Evolutionary conservation across 2,888 invertebrate species (phyloP).

Genomic region (Mesorhabditis sp.): DNA sequence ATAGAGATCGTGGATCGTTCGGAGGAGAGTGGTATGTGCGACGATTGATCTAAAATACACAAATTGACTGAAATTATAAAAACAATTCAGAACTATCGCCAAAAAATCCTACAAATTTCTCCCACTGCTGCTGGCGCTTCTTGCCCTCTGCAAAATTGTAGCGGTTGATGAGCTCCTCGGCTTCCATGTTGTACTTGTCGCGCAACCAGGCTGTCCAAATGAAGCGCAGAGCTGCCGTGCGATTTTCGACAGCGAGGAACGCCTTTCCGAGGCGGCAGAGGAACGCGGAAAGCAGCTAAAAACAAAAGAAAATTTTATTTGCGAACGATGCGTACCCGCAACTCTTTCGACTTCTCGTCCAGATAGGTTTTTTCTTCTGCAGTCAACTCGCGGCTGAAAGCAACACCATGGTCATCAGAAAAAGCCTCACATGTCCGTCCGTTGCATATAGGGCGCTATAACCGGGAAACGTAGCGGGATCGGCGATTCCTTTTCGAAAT

Average conservation of each 20-base stretch:
- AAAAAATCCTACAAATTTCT: neutral
- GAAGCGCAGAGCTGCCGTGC: constrained; percentile 7
- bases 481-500: neutral
- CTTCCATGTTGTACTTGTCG: constrained; percentile 8
- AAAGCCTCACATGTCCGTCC: neutral
- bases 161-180: constrained; percentile 6
- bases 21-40: neutral
- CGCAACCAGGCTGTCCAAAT: constrained; percentile 2
- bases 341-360: constrained; percentile 1
- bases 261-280: constrained; percentile 9
- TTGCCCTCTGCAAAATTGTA: constrained; percentile 7
- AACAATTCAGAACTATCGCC: neutral
- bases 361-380: neutral
- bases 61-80: neutral
- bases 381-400: neutral
- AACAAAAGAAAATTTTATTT: neutral
- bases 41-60: neutral
- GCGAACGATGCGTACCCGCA: neutral
- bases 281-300: constrained; percentile 9
- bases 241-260: constrained; percentile 7
- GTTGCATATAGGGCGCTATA: neutral
- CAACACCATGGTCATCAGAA: neutral
- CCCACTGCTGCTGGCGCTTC: neutral
- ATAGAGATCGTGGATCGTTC: constrained; percentile 8
- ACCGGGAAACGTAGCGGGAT: neutral